Base-by-base conservation (phyloP, 2,888 invertebrate species). In the Nomada ruficornis region DNA sequence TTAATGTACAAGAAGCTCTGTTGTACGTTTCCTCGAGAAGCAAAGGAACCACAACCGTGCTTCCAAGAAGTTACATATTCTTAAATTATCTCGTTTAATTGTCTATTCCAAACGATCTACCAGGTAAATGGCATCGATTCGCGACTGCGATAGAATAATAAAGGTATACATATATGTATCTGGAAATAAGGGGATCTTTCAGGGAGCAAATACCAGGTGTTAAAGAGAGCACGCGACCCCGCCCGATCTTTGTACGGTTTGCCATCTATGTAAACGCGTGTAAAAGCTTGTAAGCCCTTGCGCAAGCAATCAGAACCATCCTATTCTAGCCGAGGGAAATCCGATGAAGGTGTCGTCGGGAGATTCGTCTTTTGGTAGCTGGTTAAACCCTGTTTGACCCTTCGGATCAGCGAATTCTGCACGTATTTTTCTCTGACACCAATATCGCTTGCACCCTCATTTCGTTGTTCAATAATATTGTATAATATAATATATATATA, bases 221-320 rank as follows among this genome's bases (percentile, higher is more conserved):
- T 70, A 73, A 79, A 65, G 72, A 50, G 57, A 62, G 29, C 52
- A 71, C 59, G 47, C 52, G 54, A 67, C 20, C 29, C 20, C 42
- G 54, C 65, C n/a, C 47, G 65, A 64, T 60, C 23, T 72, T 13
- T 50, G 70, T 63, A 36, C 29, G 23, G 55, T 65, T 77, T 71
- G 74, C 52, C 68, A 76, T 84, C 78, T 84, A 69, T 81, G 78
- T 86, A 79, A 86, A 86, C 86, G 65, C 74, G 20, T 72, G 69
- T 86, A 82, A 86, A 77, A 77, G 79, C 75, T 57, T 73, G 77
- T 79, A 79, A 86, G 71, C 67, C 36, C 63, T 54, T 75, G 68
- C 50, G 65, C 75, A 84, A 86, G 79, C 87, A 85, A 57, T 36
- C 15, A 18, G 29, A 50, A 18, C 59, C 60, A 47, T 60, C 20